These are phyloP conservation scores for Macrotrachela quadricornifera DNA, from an alignment of 1,140 invertebrate genomes.

Conservation along the genomic window DNA sequence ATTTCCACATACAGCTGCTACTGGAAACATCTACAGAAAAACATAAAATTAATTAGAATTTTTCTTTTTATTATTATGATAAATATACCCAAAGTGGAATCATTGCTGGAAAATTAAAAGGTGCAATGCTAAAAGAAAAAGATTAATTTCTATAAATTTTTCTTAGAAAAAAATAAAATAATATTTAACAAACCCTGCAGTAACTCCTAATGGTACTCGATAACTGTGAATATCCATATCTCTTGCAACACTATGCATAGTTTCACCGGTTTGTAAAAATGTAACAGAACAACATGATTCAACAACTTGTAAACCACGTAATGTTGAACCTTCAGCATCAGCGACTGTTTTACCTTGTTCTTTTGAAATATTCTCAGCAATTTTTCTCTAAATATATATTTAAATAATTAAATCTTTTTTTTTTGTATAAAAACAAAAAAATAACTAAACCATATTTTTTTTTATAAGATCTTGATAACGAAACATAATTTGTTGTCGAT, in stretches of 20 bases:
- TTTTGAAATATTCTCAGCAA: constrained; percentile 71
- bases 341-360: constrained; percentile 93
- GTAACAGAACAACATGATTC: constrained; percentile 85
- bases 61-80: background rate
- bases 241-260: constrained; percentile 63
- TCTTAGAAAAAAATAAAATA: too few species aligned
- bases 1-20: constrained; percentile 70
- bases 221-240: constrained; percentile 53
- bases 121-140: constrained; percentile 43
- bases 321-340: constrained; percentile 93
- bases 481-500: constrained; percentile 85
- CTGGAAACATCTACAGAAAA: constrained; percentile 52
- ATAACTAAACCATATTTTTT: constrained; percentile 38
- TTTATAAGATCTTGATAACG: constrained; percentile 59
- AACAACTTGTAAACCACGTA: constrained; percentile 86
- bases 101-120: constrained; percentile 79
- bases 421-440: constrained; percentile 42
- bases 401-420: constrained; percentile 37
- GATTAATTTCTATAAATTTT: too few species aligned
- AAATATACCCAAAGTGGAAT: constrained; percentile 68
- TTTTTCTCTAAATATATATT: constrained; percentile 28
- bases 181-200: constrained; percentile 34
- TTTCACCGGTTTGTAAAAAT: constrained; percentile 70
- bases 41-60: background rate
- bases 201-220: constrained; percentile 59